phyloP scores from a whole-genome alignment of 1,140 invertebrate genomes.

The Protaetia brevitarsis region DNA sequence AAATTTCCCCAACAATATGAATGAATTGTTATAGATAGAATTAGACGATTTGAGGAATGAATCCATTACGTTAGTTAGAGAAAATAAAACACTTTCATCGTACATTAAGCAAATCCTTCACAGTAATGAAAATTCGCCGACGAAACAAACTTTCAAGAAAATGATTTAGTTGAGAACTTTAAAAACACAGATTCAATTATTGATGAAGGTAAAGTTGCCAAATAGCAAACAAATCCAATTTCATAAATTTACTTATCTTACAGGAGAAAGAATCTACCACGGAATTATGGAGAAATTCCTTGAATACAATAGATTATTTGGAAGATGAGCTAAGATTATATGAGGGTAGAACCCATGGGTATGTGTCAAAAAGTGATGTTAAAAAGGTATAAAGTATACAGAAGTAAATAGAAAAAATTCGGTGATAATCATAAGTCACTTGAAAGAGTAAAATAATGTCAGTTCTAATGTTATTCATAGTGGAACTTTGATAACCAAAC shows the following conservation, averaged over 20 bases:
- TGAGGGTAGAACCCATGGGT: slow-evolving; percentile 34
- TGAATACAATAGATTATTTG: slow-evolving; percentile 39
- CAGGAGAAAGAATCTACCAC: slow-evolving; percentile 42
- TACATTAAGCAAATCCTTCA: slow-evolving; percentile 31
- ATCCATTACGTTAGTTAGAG: slow-evolving; percentile 32
- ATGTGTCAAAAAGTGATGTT: slow-evolving; percentile 34
- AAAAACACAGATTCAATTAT: slow-evolving; percentile 38
- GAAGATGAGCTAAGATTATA: slow-evolving; percentile 42
- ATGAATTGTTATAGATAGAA: slow-evolving; percentile 37
- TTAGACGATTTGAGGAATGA: slow-evolving; percentile 37
- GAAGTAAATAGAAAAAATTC: no score
- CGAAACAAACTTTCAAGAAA: slow-evolving; percentile 29
- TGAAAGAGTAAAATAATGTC: no score
- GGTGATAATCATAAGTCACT: no score
- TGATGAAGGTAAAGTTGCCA: slow-evolving; percentile 26
- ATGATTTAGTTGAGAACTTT: slow-evolving; percentile 40
- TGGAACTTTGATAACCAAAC: no score
- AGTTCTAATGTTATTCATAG: no score
- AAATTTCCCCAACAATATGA: no score
- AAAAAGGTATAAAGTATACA: slow-evolving; percentile 25
- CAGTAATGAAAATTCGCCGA: slow-evolving; percentile 22
- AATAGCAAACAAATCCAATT: not conserved
- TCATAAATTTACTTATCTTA: not conserved
- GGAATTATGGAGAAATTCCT: slow-evolving; percentile 42
- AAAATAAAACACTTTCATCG: slow-evolving; percentile 39